These are phyloP conservation scores for Ectemnius cavifrons DNA, from an alignment of 2,888 invertebrate species.

Conservation along the genomic window DNA sequence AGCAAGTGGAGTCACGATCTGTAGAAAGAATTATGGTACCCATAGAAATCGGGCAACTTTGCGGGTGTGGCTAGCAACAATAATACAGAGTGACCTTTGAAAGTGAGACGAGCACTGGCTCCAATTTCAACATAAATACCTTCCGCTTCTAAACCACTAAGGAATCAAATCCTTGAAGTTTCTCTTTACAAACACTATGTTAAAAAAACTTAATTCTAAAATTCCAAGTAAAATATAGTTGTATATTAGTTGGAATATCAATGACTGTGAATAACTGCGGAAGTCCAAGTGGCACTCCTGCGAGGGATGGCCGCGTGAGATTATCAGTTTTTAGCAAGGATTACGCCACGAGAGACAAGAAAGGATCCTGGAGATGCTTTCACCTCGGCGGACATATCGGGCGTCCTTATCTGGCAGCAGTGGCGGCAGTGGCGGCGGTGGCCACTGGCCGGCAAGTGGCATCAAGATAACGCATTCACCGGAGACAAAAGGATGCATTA, in stretches of 20 bases:
- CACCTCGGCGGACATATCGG: conserved; percentile 40
- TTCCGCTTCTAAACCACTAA: too few relatives aligned
- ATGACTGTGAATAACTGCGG: too few relatives aligned
- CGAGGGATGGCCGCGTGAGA: too few relatives aligned
- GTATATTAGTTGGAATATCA: too few relatives aligned
- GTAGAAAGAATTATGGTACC: conserved; percentile 11
- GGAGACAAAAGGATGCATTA: conserved; percentile 73
- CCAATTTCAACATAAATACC: neutral
- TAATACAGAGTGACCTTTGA: neutral
- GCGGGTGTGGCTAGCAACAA: conserved; percentile 5
- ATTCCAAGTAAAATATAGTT: too few relatives aligned
- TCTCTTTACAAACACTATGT: too few relatives aligned
- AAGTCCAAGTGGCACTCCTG: too few relatives aligned
- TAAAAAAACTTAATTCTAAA: too few relatives aligned
- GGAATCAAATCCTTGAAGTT: too few relatives aligned
- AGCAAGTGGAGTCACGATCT: conserved; percentile 1
- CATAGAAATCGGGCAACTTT: neutral
- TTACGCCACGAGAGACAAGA: conserved; percentile 30
- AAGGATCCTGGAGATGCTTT: conserved; percentile 48
- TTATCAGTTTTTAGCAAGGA: neutral
- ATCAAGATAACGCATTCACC: conserved; percentile 65
- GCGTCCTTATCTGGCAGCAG: conserved; percentile 46
- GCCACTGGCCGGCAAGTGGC: conserved; percentile 43
- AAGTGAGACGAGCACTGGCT: neutral
- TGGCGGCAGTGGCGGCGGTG: conserved; percentile 21